A percentile compares a stretch with the other conserved stretches of the same genome.
Conservation (phyloP, 1,140 invertebrate genomes). For the Macrosteles quadrilineatus region DNA sequence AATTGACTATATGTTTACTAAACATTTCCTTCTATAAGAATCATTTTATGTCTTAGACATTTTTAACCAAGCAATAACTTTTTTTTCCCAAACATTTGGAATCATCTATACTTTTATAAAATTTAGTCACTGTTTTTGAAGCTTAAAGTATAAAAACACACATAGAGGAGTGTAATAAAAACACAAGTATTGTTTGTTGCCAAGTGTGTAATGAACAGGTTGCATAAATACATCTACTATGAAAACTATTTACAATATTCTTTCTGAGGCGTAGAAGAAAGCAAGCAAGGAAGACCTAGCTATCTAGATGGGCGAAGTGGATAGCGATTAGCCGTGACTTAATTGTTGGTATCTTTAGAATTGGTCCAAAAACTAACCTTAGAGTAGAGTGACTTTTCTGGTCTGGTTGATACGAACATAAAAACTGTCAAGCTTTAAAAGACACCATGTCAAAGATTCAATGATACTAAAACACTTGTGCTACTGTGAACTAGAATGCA, state of each 20-base stretch:
- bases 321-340: background rate
- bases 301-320: background rate
- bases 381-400: background rate
- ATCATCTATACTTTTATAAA: no score
- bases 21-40: no score
- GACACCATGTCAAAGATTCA: background rate
- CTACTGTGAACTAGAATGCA: slow-evolving; percentile 14
- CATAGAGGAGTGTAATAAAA: background rate
- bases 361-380: slow-evolving; percentile 17
- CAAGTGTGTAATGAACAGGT: slow-evolving; percentile 31
- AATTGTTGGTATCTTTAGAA: background rate
- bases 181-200: slow-evolving; percentile 5
- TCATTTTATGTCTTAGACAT: no score
- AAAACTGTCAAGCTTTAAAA: slow-evolving; percentile 22
- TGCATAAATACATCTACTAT: slow-evolving; percentile 32
- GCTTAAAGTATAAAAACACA: no score
- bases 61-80: no score
- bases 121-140: no score
- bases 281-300: background rate
- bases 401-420: background rate
- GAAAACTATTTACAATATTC: slow-evolving; percentile 32
- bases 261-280: slow-evolving; percentile 13
- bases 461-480: background rate
- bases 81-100: no score
- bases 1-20: no score